Conservation (phyloP, 2,888 invertebrate genomes). For the Caenorhabditis panamensis region DNA sequence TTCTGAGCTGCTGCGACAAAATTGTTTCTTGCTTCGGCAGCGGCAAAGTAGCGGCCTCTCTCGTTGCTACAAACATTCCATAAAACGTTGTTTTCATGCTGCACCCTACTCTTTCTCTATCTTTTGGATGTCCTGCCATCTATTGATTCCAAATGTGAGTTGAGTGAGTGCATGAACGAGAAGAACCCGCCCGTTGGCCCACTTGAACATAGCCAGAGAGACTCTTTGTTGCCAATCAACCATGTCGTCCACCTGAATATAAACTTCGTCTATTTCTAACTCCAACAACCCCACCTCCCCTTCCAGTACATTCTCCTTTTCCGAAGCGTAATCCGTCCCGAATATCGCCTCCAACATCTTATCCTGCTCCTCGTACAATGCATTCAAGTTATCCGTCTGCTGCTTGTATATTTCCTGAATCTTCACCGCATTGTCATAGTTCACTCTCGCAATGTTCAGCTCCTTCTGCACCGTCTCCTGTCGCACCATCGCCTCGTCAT, state of each 20-base stretch:
- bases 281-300: constrained; percentile 83
- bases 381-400: constrained; percentile 82
- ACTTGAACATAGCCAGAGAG: constrained; percentile 83
- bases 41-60: constrained; percentile 82
- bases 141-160: constrained; percentile 82
- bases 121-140: constrained; percentile 82
- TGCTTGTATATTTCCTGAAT: constrained; percentile 81
- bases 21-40: constrained; percentile 84
- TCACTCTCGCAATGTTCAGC: constrained; percentile 80
- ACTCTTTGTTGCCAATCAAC: constrained; percentile 83
- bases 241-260: constrained; percentile 81
- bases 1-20: constrained; percentile 84
- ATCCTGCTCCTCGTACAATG: constrained; percentile 83
- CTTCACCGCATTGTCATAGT: constrained; percentile 80
- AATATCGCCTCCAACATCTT: constrained; percentile 82
- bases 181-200: constrained; percentile 81
- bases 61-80: constrained; percentile 82
- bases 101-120: constrained; percentile 80
- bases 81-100: too few relatives aligned
- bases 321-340: constrained; percentile 84
- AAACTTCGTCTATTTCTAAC: constrained; percentile 75
- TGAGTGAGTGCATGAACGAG: constrained; percentile 83
- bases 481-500: constrained; percentile 82
- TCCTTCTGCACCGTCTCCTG: constrained; percentile 82
- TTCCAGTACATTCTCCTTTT: constrained; percentile 83